Conservation (phyloP, 2,888 invertebrate species). For the Crepidodera aurea region DNA sequence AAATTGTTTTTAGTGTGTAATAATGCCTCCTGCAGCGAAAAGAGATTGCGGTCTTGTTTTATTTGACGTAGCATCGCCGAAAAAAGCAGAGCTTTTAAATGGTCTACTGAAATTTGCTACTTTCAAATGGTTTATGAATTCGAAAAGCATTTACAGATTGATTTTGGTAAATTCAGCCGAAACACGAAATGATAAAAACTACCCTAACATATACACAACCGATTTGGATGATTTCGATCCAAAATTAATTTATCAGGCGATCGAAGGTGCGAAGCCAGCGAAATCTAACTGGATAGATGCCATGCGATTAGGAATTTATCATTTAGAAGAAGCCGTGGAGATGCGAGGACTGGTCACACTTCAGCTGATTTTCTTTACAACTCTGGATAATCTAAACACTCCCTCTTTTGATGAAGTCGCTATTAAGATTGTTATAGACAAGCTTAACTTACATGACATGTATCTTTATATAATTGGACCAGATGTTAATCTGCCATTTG, state of each 20-base stretch:
- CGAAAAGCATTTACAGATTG: slow-evolving; percentile 36
- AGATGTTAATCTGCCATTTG: slow-evolving; percentile 34
- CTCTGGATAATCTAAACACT: slow-evolving; percentile 30
- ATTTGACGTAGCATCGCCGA: slow-evolving; percentile 38
- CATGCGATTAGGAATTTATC: slow-evolving; percentile 35
- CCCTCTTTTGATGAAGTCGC: slow-evolving; percentile 24
- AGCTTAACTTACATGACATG: slow-evolving; percentile 36
- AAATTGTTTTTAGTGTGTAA: slow-evolving; percentile 10
- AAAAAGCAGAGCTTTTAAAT: slow-evolving; percentile 32
- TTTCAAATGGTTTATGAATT: slow-evolving; percentile 35
- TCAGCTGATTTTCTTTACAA: slow-evolving; percentile 41
- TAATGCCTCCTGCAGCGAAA: slow-evolving; percentile 39
- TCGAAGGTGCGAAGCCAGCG: slow-evolving; percentile 32
- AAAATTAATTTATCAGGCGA: slow-evolving; percentile 22
- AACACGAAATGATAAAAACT: slow-evolving; percentile 33
- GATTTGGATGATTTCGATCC: slow-evolving; percentile 29
- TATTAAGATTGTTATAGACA: slow-evolving; percentile 30
- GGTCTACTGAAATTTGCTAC: slow-evolving; percentile 37
- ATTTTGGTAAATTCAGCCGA: slow-evolving; percentile 39
- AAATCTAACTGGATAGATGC: slow-evolving; percentile 40
- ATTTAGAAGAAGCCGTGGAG: slow-evolving; percentile 34
- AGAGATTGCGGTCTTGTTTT: slow-evolving; percentile 38
- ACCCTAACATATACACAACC: slow-evolving; percentile 28
- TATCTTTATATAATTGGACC: slow-evolving; percentile 44
- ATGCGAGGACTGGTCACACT: slow-evolving; percentile 36